Evolutionary conservation across 2,797 vertebrate genomes (phyloP), one percentile per base, ranked within the genome.

Genomic region (Girardinus metallicus): DNA sequence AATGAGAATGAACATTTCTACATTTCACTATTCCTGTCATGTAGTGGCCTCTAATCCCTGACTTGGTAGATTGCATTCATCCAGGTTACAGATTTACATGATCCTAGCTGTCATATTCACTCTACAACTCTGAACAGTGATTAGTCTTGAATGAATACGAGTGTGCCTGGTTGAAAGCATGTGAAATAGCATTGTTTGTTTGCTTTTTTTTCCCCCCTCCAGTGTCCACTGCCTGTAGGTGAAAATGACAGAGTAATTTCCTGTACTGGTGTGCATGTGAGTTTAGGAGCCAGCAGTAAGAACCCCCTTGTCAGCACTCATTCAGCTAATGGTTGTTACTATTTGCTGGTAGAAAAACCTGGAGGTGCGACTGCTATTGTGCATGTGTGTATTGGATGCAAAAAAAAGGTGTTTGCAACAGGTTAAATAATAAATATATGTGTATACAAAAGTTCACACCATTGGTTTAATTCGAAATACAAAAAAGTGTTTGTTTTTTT

Each of bases 11-110:
- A 43, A 43, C 11, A 43, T 31, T 15, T 34, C 13, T 18, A 15
- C 10, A 84, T 74, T 9, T 34, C 15, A 23, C 12, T 29, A 44
- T 18, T 55, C 74, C 51, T 21, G 39, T 74, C 73, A 62, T 3
- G 31, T 70, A 64, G 80, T 80, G 76, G 77, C 82, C 55, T 44
- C 4, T 85, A 84, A 89, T 84, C 79, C 87, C 88, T 74, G 86
- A 88, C 82, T 92, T 83, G 79, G 91, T 47, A 79, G 76, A 88
- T 86, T 31, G 80, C 75, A 83, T 86, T 80, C 82, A 82, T 86
- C 83, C 36, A 57, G 46, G 57, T 84, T 90, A 93, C 85, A 81
- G 88, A 94, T 92, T 86, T 83, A 89, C 91, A 74, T 78, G 75
- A 80, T 83, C 23, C n/a, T 5, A 29, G 82, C 80, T 26, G 77